These are phyloP conservation scores for Thumatha senex DNA, from an alignment of 2,888 invertebrate species.

Conservation along the genomic window DNA sequence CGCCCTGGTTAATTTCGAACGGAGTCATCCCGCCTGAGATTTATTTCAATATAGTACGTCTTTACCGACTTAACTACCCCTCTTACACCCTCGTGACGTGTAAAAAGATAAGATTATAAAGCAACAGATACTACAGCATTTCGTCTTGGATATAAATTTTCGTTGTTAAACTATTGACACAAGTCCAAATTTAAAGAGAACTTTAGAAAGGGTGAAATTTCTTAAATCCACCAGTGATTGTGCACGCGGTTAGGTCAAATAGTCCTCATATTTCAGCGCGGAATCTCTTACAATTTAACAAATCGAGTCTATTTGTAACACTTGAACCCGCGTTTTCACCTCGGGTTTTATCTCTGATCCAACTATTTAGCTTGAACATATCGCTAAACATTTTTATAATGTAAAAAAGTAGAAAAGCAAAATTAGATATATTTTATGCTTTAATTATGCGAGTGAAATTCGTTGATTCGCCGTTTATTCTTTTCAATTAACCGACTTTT, in stretches of 20 bases:
- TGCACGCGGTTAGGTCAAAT: conserved; percentile 74
- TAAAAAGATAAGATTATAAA: background rate
- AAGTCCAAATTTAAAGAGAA: conserved; percentile 4
- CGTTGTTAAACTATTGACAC: background rate
- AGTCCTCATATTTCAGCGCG: conserved; percentile 74
- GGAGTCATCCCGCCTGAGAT: conserved; percentile 70
- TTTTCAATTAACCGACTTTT: conserved; percentile 11
- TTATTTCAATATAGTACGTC: conserved; percentile 73
- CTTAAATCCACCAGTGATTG: conserved; percentile 76
- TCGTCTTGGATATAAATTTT: background rate
- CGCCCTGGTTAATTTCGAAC: conserved; percentile 74
- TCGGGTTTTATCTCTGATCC: conserved; percentile 4
- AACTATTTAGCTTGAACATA: background rate
- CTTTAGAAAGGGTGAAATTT: conserved; percentile 49
- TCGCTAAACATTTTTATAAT: too few relatives aligned
- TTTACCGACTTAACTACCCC: conserved; percentile 18
- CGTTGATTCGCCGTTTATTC: background rate
- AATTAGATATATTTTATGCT: conserved; percentile 14
- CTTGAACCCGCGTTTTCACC: conserved; percentile 29
- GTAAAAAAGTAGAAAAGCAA: too few relatives aligned
- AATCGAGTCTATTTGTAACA: conserved; percentile 65
- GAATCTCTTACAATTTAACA: conserved; percentile 66
- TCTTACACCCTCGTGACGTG: conserved; percentile 1
- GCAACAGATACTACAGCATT: background rate
- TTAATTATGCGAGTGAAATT: background rate